Percentiles rank a stretch among this genome's conserved stretches.
Evolutionary conservation across 2,797 vertebrate genomes (phyloP).

Genomic region (Poeciliopsis presidionis): DNA sequence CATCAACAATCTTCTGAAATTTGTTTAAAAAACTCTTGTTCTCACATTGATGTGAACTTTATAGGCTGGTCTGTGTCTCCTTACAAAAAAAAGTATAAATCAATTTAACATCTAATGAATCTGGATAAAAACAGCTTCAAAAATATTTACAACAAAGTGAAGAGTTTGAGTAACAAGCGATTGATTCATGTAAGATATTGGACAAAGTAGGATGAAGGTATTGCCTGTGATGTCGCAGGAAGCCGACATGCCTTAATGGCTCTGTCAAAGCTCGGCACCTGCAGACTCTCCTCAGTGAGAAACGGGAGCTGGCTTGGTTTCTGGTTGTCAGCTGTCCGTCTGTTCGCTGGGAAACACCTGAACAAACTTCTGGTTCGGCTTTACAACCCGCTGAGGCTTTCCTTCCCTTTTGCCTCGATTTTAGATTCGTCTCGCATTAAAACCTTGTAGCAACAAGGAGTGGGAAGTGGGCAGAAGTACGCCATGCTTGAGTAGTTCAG

Average conservation of each 20-base stretch:
- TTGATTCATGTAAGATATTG: background rate
- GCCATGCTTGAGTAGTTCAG: background rate
- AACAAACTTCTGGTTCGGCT: slow-evolving; percentile 15
- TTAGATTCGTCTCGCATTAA: slow-evolving; percentile 1
- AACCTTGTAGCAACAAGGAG: background rate
- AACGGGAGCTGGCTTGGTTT: slow-evolving; percentile 40
- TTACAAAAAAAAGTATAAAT: background rate
- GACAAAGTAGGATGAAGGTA: background rate
- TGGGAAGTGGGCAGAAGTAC: background rate
- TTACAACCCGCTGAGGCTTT: background rate
- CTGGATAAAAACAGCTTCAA: background rate
- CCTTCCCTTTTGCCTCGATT: background rate
- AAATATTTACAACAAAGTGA: slow-evolving; percentile 16
- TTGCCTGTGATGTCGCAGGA: slow-evolving; percentile 12
- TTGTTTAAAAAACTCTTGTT: background rate
- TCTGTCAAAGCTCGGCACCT: slow-evolving; percentile 38
- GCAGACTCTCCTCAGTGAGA: slow-evolving; percentile 17
- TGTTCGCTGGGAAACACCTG: slow-evolving; percentile 13
- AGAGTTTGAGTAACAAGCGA: slow-evolving; percentile 1
- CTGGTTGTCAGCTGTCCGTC: slow-evolving; percentile 22
- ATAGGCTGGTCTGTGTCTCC: background rate
- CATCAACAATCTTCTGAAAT: background rate
- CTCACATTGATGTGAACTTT: background rate
- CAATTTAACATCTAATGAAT: background rate
- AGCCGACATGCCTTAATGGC: slow-evolving; percentile 38